Conservation (phyloP, 2,113 vertebrate species). For the Podilymbus podiceps region DNA sequence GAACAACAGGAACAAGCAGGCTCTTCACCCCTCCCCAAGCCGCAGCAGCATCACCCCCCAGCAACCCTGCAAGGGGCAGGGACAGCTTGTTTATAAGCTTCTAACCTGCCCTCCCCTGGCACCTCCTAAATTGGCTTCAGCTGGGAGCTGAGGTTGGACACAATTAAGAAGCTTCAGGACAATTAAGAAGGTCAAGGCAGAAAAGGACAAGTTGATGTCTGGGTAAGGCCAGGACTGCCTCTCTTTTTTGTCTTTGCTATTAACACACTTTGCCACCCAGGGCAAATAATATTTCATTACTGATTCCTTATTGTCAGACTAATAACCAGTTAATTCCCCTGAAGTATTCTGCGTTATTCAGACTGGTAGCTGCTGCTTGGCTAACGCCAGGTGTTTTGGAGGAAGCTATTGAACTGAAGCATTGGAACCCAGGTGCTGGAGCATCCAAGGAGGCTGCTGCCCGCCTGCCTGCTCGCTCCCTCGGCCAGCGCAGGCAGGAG, state of each 20-base stretch:
- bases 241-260: not conserved
- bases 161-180: not conserved
- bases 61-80: accelerated
- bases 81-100: not conserved
- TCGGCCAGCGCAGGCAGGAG: not conserved
- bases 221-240: not conserved
- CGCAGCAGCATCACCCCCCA: accelerated
- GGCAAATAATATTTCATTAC: not conserved
- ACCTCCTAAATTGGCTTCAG: not conserved
- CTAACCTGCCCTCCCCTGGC: not conserved
- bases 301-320: not conserved
- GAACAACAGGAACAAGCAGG: accelerated
- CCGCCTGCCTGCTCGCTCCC: not conserved
- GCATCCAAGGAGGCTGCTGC: not conserved
- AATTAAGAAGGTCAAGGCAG: not conserved
- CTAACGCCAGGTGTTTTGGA: not conserved
- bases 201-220: not conserved
- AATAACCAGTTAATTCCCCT: not conserved
- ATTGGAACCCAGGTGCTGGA: not conserved
- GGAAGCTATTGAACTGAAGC: not conserved
- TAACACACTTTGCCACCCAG: not conserved
- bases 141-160: not conserved
- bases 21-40: not conserved
- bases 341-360: not conserved
- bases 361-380: not conserved